These are phyloP conservation scores for Zaprionus tsacasi DNA, from an alignment of 1,140 invertebrate genomes.

Conservation along the genomic window DNA sequence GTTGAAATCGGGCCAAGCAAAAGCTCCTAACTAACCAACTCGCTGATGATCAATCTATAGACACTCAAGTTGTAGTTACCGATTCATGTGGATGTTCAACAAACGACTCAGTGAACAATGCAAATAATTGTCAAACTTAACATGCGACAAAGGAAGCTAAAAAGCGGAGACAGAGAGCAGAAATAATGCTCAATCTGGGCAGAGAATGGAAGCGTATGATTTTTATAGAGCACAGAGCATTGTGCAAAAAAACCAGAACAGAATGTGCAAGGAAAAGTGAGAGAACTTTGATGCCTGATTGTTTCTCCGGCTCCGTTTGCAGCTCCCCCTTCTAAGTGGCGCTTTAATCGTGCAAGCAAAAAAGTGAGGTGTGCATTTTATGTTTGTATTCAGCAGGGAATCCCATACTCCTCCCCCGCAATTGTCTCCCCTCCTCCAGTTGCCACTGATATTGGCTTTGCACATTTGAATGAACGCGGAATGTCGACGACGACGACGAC, in stretches of 20 bases:
- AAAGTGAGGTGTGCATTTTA: slow-evolving; percentile 57
- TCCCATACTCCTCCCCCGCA: not conserved
- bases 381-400: not conserved
- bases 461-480: slow-evolving; percentile 76
- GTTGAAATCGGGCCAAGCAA: not conserved
- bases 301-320: slow-evolving; percentile 43
- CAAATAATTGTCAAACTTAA: slow-evolving; percentile 81
- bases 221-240: slow-evolving; percentile 76
- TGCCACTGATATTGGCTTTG: slow-evolving; percentile 69
- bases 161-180: slow-evolving; percentile 7
- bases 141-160: slow-evolving; percentile 55
- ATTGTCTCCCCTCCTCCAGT: not conserved
- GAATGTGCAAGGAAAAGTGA: slow-evolving; percentile 10
- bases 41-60: slow-evolving; percentile 35
- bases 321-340: slow-evolving; percentile 45
- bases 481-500: too few relatives aligned
- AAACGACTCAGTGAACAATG: slow-evolving; percentile 78
- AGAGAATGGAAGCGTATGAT: slow-evolving; percentile 72
- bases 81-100: slow-evolving; percentile 79
- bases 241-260: slow-evolving; percentile 43
- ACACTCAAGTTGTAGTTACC: slow-evolving; percentile 77
- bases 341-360: slow-evolving; percentile 69
- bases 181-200: slow-evolving; percentile 33
- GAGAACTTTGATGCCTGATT: slow-evolving; percentile 51
- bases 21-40: slow-evolving; percentile 50